Conservation (phyloP, 53 echinoderm and acorn worm species). For the Henricia sp. region DNA sequence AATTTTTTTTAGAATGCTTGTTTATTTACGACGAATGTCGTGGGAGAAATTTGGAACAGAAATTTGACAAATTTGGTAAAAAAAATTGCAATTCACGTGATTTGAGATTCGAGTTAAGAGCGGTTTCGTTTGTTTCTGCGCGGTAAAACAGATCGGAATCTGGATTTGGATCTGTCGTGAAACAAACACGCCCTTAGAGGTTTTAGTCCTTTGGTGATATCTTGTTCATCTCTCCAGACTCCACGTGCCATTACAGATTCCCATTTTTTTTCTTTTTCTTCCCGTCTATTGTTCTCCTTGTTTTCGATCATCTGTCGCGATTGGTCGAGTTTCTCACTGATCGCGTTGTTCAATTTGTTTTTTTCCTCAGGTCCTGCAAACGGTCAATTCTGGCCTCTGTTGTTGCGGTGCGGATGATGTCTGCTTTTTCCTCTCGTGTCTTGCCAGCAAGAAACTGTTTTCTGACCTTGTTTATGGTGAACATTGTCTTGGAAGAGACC, state of each 20-base stretch:
- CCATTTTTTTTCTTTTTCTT: slow-evolving; percentile 7
- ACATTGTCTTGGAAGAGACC: slow-evolving; percentile 11
- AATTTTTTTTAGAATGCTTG: too few species aligned
- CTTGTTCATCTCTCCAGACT: background rate
- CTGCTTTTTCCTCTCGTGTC: slow-evolving; percentile 4
- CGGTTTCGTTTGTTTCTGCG: too few species aligned
- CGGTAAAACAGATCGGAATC: too few species aligned
- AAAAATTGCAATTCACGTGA: too few species aligned
- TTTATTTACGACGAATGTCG: too few species aligned
- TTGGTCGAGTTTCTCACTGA: background rate
- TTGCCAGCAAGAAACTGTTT: slow-evolving; percentile 14
- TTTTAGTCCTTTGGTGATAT: background rate
- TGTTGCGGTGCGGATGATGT: slow-evolving; percentile 9
- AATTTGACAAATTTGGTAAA: too few species aligned
- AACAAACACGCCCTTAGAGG: too few species aligned
- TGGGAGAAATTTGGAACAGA: too few species aligned
- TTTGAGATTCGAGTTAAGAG: too few species aligned
- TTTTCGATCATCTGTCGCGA: background rate
- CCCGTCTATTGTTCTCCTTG: background rate
- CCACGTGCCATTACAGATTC: background rate
- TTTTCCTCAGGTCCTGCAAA: slow-evolving; percentile 1
- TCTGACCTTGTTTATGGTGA: slow-evolving; percentile 32
- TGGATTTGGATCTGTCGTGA: too few species aligned
- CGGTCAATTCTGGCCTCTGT: slow-evolving; percentile 12
- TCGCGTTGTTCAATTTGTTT: background rate